Percentiles rank a stretch among this genome's conserved stretches.
Conservation (phyloP, 2,888 invertebrate species). For the Minunthozetes semirufus region DNA sequence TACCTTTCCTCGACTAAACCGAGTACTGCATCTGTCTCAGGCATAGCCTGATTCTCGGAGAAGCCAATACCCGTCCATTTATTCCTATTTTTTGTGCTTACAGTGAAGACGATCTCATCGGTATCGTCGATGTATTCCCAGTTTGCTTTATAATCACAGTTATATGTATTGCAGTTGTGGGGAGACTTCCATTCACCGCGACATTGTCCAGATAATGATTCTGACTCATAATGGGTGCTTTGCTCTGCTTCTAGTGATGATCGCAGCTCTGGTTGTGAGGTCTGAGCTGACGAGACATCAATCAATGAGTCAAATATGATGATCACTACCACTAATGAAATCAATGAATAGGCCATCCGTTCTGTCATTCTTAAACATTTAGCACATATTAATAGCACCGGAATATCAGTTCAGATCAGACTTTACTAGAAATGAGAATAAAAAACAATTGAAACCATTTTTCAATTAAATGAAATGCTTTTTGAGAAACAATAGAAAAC, state of each 20-base stretch:
- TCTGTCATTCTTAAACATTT: neutral
- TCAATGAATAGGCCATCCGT: neutral
- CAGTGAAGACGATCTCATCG: conserved; percentile 71
- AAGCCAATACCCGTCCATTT: conserved; percentile 88
- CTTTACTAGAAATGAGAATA: neutral
- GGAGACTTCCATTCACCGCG: conserved; percentile 70
- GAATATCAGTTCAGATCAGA: neutral
- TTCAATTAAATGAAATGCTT: neutral
- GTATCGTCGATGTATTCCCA: conserved; percentile 67
- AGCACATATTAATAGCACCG: neutral
- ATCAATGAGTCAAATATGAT: neutral
- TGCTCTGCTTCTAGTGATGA: neutral
- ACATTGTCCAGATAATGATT: conserved; percentile 8
- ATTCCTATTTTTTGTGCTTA: conserved; percentile 67
- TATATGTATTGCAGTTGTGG: conserved; percentile 58
- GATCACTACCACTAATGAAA: neutral
- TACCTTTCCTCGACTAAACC: conserved; percentile 73
- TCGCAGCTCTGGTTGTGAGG: neutral
- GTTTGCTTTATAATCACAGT: conserved; percentile 70
- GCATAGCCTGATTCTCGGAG: conserved; percentile 65
- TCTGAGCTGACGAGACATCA: neutral
- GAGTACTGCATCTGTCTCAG: conserved; percentile 77
- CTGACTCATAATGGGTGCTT: conserved; percentile 21
- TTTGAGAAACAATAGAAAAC: neutral
- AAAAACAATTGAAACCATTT: neutral